Evolutionary conservation across 2,888 invertebrate species (phyloP).

Genomic region (Rhagophthalmus giganteus): DNA sequence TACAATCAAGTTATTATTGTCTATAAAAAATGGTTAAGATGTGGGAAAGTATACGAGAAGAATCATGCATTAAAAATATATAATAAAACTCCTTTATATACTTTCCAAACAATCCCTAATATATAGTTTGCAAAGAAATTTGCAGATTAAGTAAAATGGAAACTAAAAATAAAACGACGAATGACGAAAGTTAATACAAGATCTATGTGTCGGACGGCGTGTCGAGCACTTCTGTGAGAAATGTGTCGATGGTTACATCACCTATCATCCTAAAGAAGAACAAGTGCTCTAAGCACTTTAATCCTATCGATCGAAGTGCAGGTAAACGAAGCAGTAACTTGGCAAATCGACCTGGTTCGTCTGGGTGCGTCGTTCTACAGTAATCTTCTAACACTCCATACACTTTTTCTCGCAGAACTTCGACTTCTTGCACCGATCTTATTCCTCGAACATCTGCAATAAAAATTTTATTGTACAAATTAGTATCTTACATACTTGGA

Average conservation of each 20-base stretch:
- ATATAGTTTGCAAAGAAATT: too few relatives aligned
- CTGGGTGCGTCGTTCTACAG: slow-evolving; percentile 82
- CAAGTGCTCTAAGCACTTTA: slow-evolving; percentile 92
- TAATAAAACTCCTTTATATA: too few relatives aligned
- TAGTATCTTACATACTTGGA: too few relatives aligned
- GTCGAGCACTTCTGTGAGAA: slow-evolving; percentile 81
- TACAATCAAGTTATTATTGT: too few relatives aligned
- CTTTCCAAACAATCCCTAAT: too few relatives aligned
- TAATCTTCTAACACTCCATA: slow-evolving; percentile 96
- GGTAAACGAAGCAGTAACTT: slow-evolving; percentile 88
- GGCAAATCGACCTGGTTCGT: slow-evolving; percentile 94
- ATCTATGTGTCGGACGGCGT: slow-evolving; percentile 59
- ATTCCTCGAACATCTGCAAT: slow-evolving; percentile 75
- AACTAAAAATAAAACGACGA: too few relatives aligned
- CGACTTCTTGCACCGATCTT: slow-evolving; percentile 79
- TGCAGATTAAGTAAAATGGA: too few relatives aligned
- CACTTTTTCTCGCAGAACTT: slow-evolving; percentile 88
- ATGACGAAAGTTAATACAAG: too few relatives aligned
- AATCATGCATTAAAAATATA: too few relatives aligned
- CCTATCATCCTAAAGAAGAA: slow-evolving; percentile 93
- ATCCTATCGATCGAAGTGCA: slow-evolving; percentile 85
- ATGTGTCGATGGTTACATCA: slow-evolving; percentile 82
- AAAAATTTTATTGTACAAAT: slow-evolving; percentile 4
- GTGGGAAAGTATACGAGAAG: too few relatives aligned
- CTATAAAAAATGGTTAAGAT: too few relatives aligned